A percentile compares a stretch with the other conserved stretches of the same genome.
These are phyloP conservation scores for Pectinophora gossypiella DNA, from an alignment of 1,140 invertebrate genomes.

Conservation along the genomic window DNA sequence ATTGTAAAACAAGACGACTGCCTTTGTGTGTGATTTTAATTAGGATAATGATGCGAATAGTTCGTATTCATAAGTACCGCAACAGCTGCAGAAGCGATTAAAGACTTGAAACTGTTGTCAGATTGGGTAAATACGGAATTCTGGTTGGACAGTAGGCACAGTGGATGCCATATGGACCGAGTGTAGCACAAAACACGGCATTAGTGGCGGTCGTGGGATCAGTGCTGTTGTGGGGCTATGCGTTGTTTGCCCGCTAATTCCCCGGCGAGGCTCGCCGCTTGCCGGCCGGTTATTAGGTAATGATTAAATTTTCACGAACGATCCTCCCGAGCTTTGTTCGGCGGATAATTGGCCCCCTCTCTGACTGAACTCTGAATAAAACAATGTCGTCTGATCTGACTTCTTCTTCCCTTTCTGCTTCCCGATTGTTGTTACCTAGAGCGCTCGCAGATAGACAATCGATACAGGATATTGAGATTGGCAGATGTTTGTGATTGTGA, in stretches of 20 bases:
- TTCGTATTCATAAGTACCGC: background rate
- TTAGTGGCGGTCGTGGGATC: constrained; percentile 13
- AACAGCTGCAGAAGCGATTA: background rate
- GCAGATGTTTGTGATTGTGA: background rate
- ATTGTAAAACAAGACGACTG: no score
- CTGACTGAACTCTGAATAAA: constrained; percentile 37
- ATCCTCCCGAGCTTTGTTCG: constrained; percentile 39
- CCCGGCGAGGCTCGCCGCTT: constrained; percentile 5
- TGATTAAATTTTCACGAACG: constrained; percentile 64
- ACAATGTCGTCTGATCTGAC: constrained; percentile 41
- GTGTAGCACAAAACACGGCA: constrained; percentile 1
- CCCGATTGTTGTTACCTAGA: constrained; percentile 9
- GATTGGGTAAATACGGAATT: no score
- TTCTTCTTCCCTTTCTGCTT: no score
- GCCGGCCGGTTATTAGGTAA: constrained; percentile 25
- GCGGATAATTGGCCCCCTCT: constrained; percentile 33
- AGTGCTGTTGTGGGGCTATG: background rate
- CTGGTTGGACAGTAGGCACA: no score
- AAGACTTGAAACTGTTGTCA: no score
- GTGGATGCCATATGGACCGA: background rate
- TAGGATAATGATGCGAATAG: no score
- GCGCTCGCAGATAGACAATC: background rate
- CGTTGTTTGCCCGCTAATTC: constrained; percentile 26
- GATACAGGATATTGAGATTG: background rate
- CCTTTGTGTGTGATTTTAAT: no score